These are phyloP conservation scores for Alentia gelatinosa DNA, from an alignment of 2,888 invertebrate species.

Conservation along the genomic window DNA sequence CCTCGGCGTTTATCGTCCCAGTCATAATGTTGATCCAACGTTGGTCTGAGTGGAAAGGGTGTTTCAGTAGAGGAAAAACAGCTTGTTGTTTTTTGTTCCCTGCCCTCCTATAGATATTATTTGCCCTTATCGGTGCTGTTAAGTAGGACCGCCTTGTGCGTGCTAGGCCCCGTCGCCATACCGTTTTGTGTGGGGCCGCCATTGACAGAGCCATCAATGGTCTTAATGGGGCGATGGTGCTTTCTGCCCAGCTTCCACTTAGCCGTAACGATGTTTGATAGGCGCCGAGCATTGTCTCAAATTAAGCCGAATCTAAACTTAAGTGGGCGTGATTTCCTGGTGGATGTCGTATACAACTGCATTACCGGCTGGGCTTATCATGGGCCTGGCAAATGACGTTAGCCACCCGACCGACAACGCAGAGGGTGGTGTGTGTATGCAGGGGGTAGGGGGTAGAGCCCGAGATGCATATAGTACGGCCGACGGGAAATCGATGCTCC, in stretches of 20 bases:
- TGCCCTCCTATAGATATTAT: background rate
- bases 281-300: background rate
- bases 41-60: too few relatives aligned
- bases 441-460: too few relatives aligned
- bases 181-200: background rate
- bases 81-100: too few relatives aligned
- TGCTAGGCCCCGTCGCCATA: too few relatives aligned
- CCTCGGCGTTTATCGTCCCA: too few relatives aligned
- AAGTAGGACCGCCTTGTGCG: background rate
- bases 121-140: background rate
- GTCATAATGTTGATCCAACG: too few relatives aligned
- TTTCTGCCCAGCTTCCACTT: background rate
- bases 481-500: background rate
- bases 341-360: constrained; percentile 18
- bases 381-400: constrained; percentile 9
- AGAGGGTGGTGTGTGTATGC: too few relatives aligned
- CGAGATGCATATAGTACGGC: background rate
- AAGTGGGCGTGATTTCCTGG: background rate
- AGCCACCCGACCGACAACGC: background rate
- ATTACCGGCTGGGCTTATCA: background rate
- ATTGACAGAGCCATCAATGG: constrained; percentile 10
- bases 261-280: background rate
- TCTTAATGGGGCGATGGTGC: background rate
- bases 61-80: too few relatives aligned
- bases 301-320: constrained; percentile 30